Percentiles rank a stretch among this genome's conserved stretches.
Conservation (phyloP, 2,888 invertebrate genomes). For the Melitaea athalia region DNA sequence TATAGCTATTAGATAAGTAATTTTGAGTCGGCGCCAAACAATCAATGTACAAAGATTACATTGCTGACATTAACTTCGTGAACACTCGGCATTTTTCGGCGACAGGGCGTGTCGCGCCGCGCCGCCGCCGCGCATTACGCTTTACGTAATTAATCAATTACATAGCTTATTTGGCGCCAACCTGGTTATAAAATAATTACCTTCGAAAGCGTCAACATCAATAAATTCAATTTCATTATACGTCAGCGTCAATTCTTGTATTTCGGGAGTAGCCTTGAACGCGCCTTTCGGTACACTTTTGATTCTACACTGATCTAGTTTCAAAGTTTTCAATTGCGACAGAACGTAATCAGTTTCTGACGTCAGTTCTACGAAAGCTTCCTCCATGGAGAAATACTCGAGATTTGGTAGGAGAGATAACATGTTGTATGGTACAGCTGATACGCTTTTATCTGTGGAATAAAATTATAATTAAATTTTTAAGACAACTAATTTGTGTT, state of each 20-base stretch:
- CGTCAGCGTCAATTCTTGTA: constrained; percentile 40
- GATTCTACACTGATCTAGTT: constrained; percentile 29
- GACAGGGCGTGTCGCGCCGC: no score
- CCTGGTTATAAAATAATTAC: not conserved
- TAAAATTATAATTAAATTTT: not conserved
- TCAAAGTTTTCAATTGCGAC: constrained; percentile 23
- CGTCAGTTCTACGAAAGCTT: constrained; percentile 27
- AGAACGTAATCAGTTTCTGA: constrained; percentile 24
- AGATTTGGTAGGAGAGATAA: constrained; percentile 25
- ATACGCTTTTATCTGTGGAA: constrained; percentile 19
- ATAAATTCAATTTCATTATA: constrained; percentile 38
- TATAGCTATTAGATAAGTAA: no score
- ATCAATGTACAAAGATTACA: no score
- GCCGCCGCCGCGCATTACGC: no score
- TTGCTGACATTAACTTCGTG: no score
- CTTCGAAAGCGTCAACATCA: constrained; percentile 45
- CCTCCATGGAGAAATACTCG: constrained; percentile 21
- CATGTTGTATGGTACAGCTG: constrained; percentile 11
- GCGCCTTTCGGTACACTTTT: constrained; percentile 25
- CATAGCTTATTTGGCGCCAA: no score
- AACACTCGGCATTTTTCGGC: no score
- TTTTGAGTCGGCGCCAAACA: no score
- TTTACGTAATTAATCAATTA: no score
- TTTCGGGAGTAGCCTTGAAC: constrained; percentile 41
- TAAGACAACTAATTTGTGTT: not conserved